These are phyloP conservation scores for Candoia aspera DNA, from an alignment of 2,113 vertebrate genomes.

Conservation along the genomic window DNA sequence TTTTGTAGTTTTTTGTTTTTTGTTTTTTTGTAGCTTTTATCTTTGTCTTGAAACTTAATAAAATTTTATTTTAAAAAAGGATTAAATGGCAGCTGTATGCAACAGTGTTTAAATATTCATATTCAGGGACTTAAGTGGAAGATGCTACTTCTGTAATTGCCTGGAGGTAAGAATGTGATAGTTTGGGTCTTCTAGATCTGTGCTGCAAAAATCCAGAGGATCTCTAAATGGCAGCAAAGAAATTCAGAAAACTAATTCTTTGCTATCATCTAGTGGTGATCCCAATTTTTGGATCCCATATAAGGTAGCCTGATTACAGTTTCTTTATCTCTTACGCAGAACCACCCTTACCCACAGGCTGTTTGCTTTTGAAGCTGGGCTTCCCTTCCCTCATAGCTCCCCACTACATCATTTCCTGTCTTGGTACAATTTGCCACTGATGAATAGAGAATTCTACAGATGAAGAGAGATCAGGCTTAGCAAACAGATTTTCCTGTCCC, in stretches of 20 bases:
- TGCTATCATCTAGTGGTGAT: not conserved
- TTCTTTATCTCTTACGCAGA: not conserved
- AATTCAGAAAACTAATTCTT: not conserved
- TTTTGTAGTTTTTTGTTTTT: too few species aligned
- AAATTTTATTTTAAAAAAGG: too few species aligned
- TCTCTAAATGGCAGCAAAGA: not conserved
- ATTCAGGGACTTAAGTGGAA: not conserved
- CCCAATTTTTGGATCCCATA: not conserved
- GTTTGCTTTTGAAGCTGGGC: not conserved
- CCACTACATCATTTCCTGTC: not conserved
- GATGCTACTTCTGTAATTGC: not conserved
- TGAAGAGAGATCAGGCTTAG: constrained; percentile 12
- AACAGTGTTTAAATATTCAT: not conserved
- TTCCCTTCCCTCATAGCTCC: not conserved
- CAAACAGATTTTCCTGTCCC: constrained; percentile 15
- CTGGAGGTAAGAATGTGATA: not conserved
- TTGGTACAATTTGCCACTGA: constrained; percentile 22
- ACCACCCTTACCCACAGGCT: not conserved
- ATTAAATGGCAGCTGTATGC: not conserved
- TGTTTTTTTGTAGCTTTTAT: too few species aligned
- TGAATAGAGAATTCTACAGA: not conserved
- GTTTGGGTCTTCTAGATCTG: not conserved
- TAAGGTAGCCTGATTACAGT: not conserved
- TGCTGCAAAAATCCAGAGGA: not conserved
- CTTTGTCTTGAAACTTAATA: too few species aligned